Conservation (phyloP, 2,888 invertebrate genomes). For the Ophioninae sp. region DNA sequence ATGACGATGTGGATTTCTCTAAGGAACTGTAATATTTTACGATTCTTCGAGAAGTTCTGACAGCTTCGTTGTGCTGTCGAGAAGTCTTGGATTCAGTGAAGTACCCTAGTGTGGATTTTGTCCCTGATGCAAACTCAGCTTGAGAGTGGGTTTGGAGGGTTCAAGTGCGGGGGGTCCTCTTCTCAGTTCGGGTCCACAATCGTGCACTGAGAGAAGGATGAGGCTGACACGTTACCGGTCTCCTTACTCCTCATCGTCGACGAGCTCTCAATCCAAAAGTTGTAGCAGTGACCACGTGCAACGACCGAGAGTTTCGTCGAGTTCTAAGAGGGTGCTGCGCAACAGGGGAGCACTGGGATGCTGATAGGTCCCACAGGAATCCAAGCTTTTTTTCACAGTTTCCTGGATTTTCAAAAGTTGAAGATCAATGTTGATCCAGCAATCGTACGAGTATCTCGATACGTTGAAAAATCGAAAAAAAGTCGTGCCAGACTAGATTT, state of each 20-base stretch:
- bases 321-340: conserved; percentile 17
- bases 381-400: conserved; percentile 11
- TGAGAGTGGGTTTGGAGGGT: conserved; percentile 23
- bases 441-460: not conserved
- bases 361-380: not conserved
- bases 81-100: conserved; percentile 12
- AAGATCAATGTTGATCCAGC: not conserved
- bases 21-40: not conserved
- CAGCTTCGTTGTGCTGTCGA: not conserved
- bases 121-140: conserved; percentile 24
- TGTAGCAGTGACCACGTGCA: conserved; percentile 66
- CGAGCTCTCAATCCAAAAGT: conserved; percentile 51
- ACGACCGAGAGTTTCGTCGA: conserved; percentile 63
- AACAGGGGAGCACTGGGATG: conserved; percentile 32
- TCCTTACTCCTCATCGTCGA: conserved; percentile 37
- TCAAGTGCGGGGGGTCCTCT: conserved; percentile 34
- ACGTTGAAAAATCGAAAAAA: not conserved
- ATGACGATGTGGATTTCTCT: not conserved
- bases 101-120: conserved; percentile 6
- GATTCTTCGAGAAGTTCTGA: not conserved
- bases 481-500: not conserved
- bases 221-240: conserved; percentile 67
- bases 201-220: conserved; percentile 57
- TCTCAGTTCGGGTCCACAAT: conserved; percentile 20
- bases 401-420: not conserved